Evolutionary conservation across 2,113 vertebrate genomes (phyloP).

Genomic region (Typhlomys cinereus): DNA sequence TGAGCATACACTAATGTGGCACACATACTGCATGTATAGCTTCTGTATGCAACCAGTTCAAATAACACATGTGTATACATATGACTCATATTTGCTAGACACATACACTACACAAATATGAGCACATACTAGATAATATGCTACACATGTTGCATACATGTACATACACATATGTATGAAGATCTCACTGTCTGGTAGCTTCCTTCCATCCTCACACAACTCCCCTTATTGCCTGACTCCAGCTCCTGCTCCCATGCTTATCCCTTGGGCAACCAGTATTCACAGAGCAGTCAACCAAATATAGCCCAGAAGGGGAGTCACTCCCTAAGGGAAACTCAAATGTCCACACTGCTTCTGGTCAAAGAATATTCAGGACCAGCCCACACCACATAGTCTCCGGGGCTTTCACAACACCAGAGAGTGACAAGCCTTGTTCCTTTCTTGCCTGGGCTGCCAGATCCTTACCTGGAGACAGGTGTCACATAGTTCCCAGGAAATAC

Average conservation of each 20-base stretch:
- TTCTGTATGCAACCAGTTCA: neutral
- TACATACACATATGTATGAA: neutral
- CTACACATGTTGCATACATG: neutral
- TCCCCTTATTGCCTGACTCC: neutral
- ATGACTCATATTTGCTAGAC: neutral
- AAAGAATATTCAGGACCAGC: neutral
- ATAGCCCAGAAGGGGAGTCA: neutral
- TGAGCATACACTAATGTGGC: neutral
- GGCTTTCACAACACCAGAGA: neutral
- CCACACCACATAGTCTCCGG: neutral
- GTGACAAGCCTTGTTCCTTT: no score
- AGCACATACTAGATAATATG: neutral
- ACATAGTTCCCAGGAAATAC: conserved; percentile 99
- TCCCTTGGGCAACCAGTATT: neutral
- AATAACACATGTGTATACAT: neutral
- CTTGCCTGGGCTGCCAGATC: neutral
- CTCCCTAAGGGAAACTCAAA: neutral
- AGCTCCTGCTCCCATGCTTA: neutral
- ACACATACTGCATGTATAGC: neutral
- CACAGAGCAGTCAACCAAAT: neutral
- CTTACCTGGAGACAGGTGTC: conserved; percentile 97
- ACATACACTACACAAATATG: neutral
- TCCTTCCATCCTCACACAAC: neutral
- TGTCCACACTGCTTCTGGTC: neutral
- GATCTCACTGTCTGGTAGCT: neutral